Conservation (phyloP, 2,888 invertebrate species). For the Panopea generosa region DNA sequence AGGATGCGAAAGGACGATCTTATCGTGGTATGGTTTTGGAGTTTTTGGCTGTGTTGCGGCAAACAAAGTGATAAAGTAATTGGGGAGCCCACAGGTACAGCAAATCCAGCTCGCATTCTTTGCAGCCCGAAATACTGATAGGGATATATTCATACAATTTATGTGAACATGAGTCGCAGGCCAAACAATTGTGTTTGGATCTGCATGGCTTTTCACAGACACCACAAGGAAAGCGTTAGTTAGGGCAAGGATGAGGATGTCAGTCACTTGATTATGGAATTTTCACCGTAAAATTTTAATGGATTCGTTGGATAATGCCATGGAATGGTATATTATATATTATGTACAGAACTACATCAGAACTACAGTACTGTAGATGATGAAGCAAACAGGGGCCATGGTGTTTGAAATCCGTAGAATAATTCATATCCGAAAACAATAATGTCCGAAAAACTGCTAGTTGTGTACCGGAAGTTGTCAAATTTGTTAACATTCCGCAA, state of each 20-base stretch:
- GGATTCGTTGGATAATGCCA: not conserved
- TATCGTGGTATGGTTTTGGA: no score
- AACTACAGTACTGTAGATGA: not conserved
- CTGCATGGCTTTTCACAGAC: no score
- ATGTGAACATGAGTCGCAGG: slow-evolving; percentile 15
- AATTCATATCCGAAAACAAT: not conserved
- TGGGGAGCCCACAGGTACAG: slow-evolving; percentile 24
- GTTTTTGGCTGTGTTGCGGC: not conserved
- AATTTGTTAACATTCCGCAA: not conserved
- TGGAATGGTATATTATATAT: no score
- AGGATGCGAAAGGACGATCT: not conserved
- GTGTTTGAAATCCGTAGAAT: not conserved
- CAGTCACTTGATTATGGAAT: slow-evolving; percentile 21
- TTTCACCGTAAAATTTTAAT: not conserved
- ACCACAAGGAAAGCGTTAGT: slow-evolving; percentile 22
- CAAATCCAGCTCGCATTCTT: no score
- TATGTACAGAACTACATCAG: not conserved
- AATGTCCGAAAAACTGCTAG: not conserved
- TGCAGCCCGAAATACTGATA: not conserved
- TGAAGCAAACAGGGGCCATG: not conserved
- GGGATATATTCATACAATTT: no score
- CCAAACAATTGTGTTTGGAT: not conserved
- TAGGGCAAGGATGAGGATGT: slow-evolving; percentile 22
- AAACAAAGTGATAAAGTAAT: slow-evolving; percentile 20
- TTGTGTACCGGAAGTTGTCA: not conserved